A percentile compares a stretch with the other conserved stretches of the same genome.
Evolutionary conservation across 23 tunicate genomes (phyloP).

Genomic region (Aplidium turbinatum): DNA sequence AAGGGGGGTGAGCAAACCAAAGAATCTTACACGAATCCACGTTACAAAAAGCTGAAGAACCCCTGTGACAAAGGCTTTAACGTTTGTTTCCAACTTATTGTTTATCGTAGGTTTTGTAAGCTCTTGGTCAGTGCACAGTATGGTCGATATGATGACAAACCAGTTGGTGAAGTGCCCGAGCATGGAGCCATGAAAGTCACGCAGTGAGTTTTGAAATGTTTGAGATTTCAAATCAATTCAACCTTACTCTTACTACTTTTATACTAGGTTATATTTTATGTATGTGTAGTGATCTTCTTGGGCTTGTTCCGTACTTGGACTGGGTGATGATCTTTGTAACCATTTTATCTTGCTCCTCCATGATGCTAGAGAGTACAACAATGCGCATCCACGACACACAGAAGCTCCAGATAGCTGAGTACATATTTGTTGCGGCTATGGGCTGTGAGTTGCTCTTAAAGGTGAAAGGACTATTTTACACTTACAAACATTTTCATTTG

Average conservation of each 20-base stretch:
- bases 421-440: conserved; percentile 80
- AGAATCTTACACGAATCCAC: too few relatives aligned
- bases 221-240: background rate
- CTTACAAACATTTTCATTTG: too few relatives aligned
- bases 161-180: conserved; percentile 4
- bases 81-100: background rate
- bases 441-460: conserved; percentile 78
- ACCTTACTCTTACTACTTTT: background rate
- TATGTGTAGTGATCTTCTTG: conserved; percentile 66
- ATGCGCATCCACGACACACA: conserved; percentile 54
- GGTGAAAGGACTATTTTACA: too few relatives aligned
- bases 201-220: conserved; percentile 15
- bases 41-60: too few relatives aligned
- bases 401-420: conserved; percentile 70
- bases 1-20: too few relatives aligned
- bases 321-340: conserved; percentile 94
- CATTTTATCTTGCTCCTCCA: conserved; percentile 73
- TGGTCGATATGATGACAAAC: conserved; percentile 33
- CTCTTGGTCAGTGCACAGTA: conserved; percentile 69
- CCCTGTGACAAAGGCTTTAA: too few relatives aligned
- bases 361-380: conserved; percentile 82
- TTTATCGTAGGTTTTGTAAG: conserved; percentile 64
- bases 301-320: conserved; percentile 89
- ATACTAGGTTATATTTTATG: too few relatives aligned
- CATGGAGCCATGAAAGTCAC: conserved; percentile 32